Conservation (phyloP, 1,140 invertebrate genomes). For the Battus philenor region DNA sequence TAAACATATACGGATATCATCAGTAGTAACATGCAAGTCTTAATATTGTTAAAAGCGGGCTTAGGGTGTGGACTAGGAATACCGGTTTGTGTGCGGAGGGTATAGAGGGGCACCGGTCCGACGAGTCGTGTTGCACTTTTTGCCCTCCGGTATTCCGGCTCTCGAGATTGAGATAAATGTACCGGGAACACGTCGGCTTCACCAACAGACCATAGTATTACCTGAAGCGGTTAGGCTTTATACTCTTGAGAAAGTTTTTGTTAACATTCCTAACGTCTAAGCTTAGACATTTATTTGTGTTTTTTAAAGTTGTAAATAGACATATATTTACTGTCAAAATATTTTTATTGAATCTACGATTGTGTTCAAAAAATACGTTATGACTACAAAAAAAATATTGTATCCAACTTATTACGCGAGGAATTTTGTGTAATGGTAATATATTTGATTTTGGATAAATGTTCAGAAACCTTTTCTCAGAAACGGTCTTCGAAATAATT, state of each 20-base stretch:
- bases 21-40: constrained; percentile 31
- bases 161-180: constrained; percentile 60
- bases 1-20: constrained; percentile 23
- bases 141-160: constrained; percentile 39
- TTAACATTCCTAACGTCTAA: constrained; percentile 30
- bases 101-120: constrained; percentile 35
- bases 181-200: constrained; percentile 35
- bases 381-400: no score
- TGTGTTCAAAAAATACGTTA: no score
- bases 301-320: no score
- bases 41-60: constrained; percentile 57
- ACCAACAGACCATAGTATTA: constrained; percentile 29
- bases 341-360: no score
- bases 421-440: no score
- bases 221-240: constrained; percentile 30
- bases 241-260: constrained; percentile 39
- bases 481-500: no score
- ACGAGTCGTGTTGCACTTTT: constrained; percentile 55
- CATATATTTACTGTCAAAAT: no score
- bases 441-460: no score
- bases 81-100: constrained; percentile 39
- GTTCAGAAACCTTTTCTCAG: no score
- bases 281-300: constrained; percentile 28
- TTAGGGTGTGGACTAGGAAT: constrained; percentile 42
- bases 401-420: no score